phyloP scores from a whole-genome alignment of 2,888 invertebrate species.

The Drosophila prostipennis region DNA sequence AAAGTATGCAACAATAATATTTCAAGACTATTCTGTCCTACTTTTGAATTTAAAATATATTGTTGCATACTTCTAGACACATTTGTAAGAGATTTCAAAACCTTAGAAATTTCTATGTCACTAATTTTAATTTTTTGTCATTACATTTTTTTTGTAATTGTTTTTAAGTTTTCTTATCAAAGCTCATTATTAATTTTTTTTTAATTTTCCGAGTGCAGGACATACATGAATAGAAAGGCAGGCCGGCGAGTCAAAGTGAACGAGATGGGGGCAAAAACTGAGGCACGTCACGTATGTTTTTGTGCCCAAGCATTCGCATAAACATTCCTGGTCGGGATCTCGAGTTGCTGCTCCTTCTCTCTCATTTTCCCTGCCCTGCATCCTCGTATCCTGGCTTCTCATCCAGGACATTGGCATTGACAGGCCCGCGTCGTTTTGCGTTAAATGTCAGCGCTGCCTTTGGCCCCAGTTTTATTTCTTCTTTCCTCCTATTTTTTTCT shows the following conservation, averaged over 20 bases:
- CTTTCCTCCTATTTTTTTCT: not conserved
- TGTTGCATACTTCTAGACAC: not conserved
- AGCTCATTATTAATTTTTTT: not conserved
- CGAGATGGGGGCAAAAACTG: slow-evolving; percentile 20
- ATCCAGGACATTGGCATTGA: slow-evolving; percentile 71
- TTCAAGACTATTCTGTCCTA: too few relatives aligned
- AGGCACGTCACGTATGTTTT: slow-evolving; percentile 73
- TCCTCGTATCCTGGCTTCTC: slow-evolving; percentile 25
- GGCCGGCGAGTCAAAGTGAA: slow-evolving; percentile 16
- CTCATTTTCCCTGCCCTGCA: too few relatives aligned
- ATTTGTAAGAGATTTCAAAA: too few relatives aligned
- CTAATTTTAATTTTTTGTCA: too few relatives aligned
- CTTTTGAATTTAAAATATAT: too few relatives aligned
- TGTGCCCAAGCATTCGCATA: slow-evolving; percentile 76
- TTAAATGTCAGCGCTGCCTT: slow-evolving; percentile 65
- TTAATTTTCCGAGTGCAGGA: not conserved
- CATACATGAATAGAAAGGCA: slow-evolving; percentile 27
- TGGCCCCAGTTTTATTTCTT: slow-evolving; percentile 9
- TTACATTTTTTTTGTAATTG: too few relatives aligned
- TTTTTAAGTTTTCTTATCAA: not conserved
- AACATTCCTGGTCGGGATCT: slow-evolving; percentile 67
- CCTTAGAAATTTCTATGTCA: too few relatives aligned
- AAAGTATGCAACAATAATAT: too few relatives aligned
- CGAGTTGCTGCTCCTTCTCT: slow-evolving; percentile 10
- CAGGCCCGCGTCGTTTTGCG: slow-evolving; percentile 67